These are phyloP conservation scores for Megamerina dolium DNA, from an alignment of 2,888 invertebrate genomes.

Conservation along the genomic window DNA sequence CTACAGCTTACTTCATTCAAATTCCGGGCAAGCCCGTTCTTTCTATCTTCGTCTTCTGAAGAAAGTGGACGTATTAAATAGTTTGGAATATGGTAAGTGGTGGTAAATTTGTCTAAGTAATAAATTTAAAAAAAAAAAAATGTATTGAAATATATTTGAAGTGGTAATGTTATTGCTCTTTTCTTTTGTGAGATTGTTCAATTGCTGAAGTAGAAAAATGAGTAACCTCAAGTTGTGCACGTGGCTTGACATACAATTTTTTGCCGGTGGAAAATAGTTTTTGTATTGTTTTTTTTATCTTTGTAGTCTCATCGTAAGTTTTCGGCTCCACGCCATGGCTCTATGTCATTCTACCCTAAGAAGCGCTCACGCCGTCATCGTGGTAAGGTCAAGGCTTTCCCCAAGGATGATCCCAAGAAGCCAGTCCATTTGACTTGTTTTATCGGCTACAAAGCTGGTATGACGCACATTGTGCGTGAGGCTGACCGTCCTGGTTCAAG, in stretches of 20 bases:
- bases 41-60: slow-evolving; percentile 40
- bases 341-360: slow-evolving; percentile 99
- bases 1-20: slow-evolving; percentile 28
- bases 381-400: slow-evolving; percentile 99
- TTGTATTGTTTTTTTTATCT: slow-evolving; percentile 12
- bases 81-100: slow-evolving; percentile 35
- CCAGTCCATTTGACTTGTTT: slow-evolving; percentile 98
- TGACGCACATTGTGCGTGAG: slow-evolving; percentile 99
- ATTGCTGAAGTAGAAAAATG: not conserved
- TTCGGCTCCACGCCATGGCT: slow-evolving; percentile 99
- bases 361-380: slow-evolving; percentile 94
- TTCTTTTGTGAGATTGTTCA: not conserved
- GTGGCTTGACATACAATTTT: not conserved
- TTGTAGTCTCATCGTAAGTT: slow-evolving; percentile 98
- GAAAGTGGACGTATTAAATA: slow-evolving; percentile 29
- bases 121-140: not conserved
- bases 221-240: not conserved
- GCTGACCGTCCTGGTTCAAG: slow-evolving; percentile 98
- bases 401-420: slow-evolving; percentile 92
- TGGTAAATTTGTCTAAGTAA: not conserved
- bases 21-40: slow-evolving; percentile 28
- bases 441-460: slow-evolving; percentile 98
- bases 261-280: too few relatives aligned
- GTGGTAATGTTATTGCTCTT: not conserved
- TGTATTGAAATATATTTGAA: too few relatives aligned